These are phyloP conservation scores for Paramormyrops hopkinsi DNA, from an alignment of 2,797 vertebrate genomes.

Conservation along the genomic window DNA sequence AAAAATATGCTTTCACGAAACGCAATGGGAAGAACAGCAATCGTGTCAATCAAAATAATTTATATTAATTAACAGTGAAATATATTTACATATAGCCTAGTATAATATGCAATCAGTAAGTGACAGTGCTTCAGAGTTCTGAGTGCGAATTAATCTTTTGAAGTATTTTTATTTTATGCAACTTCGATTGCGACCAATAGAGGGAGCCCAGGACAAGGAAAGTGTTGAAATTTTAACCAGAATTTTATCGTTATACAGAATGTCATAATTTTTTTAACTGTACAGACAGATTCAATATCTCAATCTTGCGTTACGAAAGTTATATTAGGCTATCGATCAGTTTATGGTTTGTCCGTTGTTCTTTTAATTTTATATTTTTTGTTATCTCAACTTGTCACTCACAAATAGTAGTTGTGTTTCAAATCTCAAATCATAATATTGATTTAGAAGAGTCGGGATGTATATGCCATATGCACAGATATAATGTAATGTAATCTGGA, in stretches of 20 bases:
- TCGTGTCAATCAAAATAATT: background rate
- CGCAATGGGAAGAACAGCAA: background rate
- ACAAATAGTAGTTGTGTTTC: background rate
- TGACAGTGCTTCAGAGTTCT: background rate
- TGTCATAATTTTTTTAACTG: background rate
- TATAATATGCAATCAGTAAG: background rate
- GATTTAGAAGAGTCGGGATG: background rate
- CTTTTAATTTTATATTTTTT: background rate
- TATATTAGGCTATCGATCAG: background rate
- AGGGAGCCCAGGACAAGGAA: slow-evolving; percentile 6
- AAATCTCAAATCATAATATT: background rate
- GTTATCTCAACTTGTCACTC: background rate
- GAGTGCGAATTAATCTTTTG: background rate
- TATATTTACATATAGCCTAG: background rate
- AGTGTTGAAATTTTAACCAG: background rate
- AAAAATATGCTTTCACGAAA: background rate
- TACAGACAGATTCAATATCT: background rate
- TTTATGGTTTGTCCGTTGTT: background rate
- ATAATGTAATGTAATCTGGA: background rate
- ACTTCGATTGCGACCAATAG: background rate
- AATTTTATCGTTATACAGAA: background rate
- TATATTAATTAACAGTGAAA: background rate
- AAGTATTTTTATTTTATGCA: background rate
- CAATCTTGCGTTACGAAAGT: background rate
- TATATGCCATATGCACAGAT: background rate